These are phyloP conservation scores for Pomacea maculata DNA, from an alignment of 1,140 invertebrate species.

Conservation along the genomic window DNA sequence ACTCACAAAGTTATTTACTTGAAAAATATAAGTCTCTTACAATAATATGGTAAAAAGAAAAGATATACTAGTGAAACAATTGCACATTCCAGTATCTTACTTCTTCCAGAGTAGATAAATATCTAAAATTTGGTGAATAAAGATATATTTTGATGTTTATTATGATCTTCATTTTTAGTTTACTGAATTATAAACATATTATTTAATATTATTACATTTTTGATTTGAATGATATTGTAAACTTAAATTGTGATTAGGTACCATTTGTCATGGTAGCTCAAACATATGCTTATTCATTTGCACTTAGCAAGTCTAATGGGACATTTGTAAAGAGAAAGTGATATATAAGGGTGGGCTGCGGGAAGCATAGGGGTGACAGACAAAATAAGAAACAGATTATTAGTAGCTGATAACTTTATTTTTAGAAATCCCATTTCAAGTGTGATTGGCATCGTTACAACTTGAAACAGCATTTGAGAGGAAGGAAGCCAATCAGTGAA, in stretches of 20 bases:
- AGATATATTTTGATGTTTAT: no score
- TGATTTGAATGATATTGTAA: no score
- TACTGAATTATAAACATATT: no score
- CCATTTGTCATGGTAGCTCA: not conserved
- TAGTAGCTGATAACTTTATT: slow-evolving; percentile 7
- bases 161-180: no score
- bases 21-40: not conserved
- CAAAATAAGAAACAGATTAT: not conserved
- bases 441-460: slow-evolving; percentile 62
- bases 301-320: not conserved
- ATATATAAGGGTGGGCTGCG: not conserved
- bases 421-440: slow-evolving; percentile 70
- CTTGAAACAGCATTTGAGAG: slow-evolving; percentile 49
- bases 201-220: not conserved
- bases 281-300: not conserved
- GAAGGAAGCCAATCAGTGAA: slow-evolving; percentile 36
- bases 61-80: no score
- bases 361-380: not conserved
- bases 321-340: not conserved
- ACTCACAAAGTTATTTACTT: not conserved
- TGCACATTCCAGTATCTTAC: no score
- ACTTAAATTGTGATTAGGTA: not conserved
- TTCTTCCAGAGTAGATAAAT: no score
- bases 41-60: not conserved
- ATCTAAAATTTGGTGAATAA: no score